Base-by-base conservation (phyloP, 1,140 invertebrate genomes). In the Melanaphis sacchari region DNA sequence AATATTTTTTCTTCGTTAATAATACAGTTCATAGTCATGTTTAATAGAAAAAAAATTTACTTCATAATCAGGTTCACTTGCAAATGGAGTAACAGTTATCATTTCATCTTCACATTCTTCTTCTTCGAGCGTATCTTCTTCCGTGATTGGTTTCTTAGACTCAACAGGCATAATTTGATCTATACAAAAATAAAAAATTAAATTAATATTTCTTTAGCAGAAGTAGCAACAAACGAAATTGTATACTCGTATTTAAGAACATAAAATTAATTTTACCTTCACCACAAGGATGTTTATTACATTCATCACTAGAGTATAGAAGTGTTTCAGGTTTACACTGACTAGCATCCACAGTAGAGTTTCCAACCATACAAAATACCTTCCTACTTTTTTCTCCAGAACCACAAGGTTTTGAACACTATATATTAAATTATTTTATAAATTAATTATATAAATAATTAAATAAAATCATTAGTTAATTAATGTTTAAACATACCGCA, bases 321-420 rank as follows among this genome's bases (percentile, higher is more conserved):
- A 98, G 96, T 46, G 95, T 95, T 22, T 96, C 95, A 18, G 95
- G 95, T 94, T 97, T 96, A 94, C 98, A 99, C 84, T 97, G 96
- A 0, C 93, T 94, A 1, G 95, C 93, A 82, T 96, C 94, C 4
- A 96, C 96, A 22, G 96, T 96, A 82, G 96, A 95, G 52, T 97
- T 97, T 93, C 97, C 97, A 82, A 96, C 96, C 89, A 99, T 95
- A 94, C 98, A 99, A 93, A 99, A 95, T 0, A 98, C 97, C 94
- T 97, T 96, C 21, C 98, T 96, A 5, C 95, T 95, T 94, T 96
- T 97, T 87, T 96, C 96, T 22, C 98, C 98, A 22, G 98, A 97
- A 6, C 97, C 98, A 94, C 98, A 99, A 52, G 96, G 95, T 94
- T 97, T 97, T 2, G 97, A 96, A 94, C 98, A 98, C 96, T 98